Evolutionary conservation across 1,140 invertebrate genomes (phyloP).

Genomic region (Streblospio benedicti): DNA sequence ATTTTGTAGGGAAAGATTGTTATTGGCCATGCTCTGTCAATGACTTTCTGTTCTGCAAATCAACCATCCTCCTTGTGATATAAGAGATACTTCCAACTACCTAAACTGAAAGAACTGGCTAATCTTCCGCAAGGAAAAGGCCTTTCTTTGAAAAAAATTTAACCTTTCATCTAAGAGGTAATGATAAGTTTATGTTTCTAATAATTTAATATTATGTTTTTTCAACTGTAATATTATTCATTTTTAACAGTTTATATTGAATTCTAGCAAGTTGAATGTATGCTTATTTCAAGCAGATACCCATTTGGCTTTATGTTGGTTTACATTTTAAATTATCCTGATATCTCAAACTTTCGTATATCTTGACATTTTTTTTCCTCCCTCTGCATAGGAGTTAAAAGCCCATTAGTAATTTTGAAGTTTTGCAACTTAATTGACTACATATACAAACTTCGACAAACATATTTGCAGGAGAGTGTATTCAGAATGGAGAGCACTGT

Average conservation of each 20-base stretch:
- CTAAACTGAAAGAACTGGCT: conserved; percentile 53
- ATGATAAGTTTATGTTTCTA: conserved; percentile 40
- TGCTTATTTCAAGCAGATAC: too few species aligned
- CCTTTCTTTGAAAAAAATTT: conserved; percentile 70
- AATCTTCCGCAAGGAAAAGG: conserved; percentile 52
- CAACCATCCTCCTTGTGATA: conserved; percentile 63
- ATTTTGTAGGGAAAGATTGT: conserved; percentile 64
- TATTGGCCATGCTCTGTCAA: conserved; percentile 75
- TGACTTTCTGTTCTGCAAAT: conserved; percentile 72
- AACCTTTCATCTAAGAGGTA: conserved; percentile 60
- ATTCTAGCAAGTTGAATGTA: too few species aligned
- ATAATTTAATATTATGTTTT: neutral
- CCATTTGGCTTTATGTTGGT: too few species aligned
- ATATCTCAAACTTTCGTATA: too few species aligned
- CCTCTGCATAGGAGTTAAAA: too few species aligned
- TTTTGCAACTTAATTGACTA: too few species aligned
- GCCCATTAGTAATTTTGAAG: too few species aligned
- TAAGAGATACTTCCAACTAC: conserved; percentile 71
- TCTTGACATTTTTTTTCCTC: too few species aligned
- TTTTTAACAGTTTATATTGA: too few species aligned
- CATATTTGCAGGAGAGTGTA: conserved; percentile 18
- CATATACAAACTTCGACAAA: too few species aligned
- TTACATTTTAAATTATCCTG: too few species aligned
- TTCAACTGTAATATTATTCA: neutral
- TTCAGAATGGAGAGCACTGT: conserved; percentile 25